A percentile compares a stretch with the other conserved stretches of the same genome.
These are phyloP conservation scores for Chloebia gouldiae DNA, from an alignment of 2,113 vertebrate genomes.

Conservation along the genomic window DNA sequence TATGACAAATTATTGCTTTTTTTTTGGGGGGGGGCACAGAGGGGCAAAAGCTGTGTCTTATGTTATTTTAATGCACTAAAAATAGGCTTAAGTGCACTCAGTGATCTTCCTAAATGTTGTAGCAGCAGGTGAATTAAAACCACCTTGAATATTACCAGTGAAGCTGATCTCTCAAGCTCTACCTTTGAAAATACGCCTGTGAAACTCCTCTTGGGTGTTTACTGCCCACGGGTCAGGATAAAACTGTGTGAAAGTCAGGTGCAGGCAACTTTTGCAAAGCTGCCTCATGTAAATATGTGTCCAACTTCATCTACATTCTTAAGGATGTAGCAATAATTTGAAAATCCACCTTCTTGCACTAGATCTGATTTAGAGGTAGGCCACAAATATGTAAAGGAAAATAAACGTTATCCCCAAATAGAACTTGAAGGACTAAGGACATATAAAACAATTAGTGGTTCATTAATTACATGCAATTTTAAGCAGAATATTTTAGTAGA, in stretches of 20 bases:
- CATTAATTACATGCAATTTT: neutral
- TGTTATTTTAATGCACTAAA: neutral
- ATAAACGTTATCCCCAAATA: neutral
- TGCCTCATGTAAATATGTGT: neutral
- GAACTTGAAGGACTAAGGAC: neutral
- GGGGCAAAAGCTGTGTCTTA: neutral
- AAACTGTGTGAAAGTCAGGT: neutral
- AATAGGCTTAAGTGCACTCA: neutral
- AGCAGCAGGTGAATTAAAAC: neutral
- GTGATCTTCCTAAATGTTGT: neutral
- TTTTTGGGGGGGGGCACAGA: neutral
- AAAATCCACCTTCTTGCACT: neutral
- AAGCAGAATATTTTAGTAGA: neutral
- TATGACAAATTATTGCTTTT: neutral
- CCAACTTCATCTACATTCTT: neutral
- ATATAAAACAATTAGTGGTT: neutral
- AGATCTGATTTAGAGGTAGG: neutral
- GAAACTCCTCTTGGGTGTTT: neutral
- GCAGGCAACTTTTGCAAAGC: neutral
- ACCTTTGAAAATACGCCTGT: neutral
- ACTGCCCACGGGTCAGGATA: neutral
- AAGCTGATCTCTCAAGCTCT: neutral
- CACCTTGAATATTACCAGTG: neutral
- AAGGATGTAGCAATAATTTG: neutral
- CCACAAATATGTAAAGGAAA: neutral